These are phyloP conservation scores for Dinocampus coccinellae DNA, from an alignment of 2,888 invertebrate genomes.

Conservation along the genomic window DNA sequence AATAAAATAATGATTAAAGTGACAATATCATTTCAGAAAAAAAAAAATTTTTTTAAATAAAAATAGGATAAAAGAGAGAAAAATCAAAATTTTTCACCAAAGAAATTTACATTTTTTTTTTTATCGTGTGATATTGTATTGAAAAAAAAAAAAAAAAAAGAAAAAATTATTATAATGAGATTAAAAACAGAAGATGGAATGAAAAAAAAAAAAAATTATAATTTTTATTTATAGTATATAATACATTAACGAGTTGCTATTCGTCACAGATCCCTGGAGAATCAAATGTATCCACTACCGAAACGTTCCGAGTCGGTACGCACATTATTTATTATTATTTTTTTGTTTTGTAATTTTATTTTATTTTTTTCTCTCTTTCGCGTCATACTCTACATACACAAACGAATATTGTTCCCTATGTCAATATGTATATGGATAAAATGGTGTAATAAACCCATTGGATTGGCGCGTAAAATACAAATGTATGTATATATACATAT, in stretches of 20 bases:
- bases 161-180: neutral
- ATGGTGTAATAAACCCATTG: constrained; percentile 51
- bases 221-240: constrained; percentile 47
- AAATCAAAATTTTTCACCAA: neutral
- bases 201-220: constrained; percentile 31
- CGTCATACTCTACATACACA: constrained; percentile 4
- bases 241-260: constrained; percentile 53
- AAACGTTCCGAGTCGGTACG: constrained; percentile 49
- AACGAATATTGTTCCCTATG: constrained; percentile 15
- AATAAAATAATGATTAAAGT: neutral
- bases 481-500: constrained; percentile 45
- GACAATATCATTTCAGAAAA: neutral
- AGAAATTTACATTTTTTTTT: neutral
- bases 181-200: constrained; percentile 4
- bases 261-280: constrained; percentile 49
- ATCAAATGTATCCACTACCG: constrained; percentile 43
- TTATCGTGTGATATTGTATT: too few relatives aligned
- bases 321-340: too few relatives aligned
- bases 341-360: too few relatives aligned
- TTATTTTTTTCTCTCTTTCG: constrained; percentile 25
- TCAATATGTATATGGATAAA: constrained; percentile 39
- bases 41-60: too few relatives aligned
- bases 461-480: constrained; percentile 51
- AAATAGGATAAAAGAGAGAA: too few relatives aligned
- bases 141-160: neutral